Base-by-base conservation (phyloP, 2,113 vertebrate genomes). In the Oncorhynchus clarkii region DNA sequence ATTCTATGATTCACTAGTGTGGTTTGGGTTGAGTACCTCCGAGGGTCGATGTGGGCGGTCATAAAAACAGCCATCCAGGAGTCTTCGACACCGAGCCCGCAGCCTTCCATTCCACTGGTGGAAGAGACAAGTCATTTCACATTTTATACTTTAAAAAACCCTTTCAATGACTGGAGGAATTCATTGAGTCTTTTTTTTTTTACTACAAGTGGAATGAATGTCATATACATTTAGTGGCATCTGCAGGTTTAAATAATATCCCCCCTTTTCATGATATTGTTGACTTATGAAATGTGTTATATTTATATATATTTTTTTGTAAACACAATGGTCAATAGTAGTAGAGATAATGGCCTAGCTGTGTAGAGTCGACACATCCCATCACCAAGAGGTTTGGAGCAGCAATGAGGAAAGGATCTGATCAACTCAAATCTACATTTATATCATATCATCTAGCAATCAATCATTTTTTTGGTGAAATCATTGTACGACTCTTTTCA, bases 21-120 rank as follows among this genome's bases (percentile, higher is more conserved):
- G 62, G 75, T 68, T 54, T 45, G 24, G 13, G n/a, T 75, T 75
- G 59, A 73, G 73, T 73, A 74, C 72, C 77, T 88, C 73, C 71
- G 70, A 1, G 29, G 71, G 76, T 71, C 75, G 72, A 78, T 67
- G 67, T 31, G 77, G 24, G 34, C n/a, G n/a, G 66, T 72, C 72
- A 60, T 67, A 73, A 68, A 77, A 89, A 73, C 54, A 77, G 75
- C 65, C 81, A 69, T 82, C 81, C 80, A 85, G 65, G 71, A 71
- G 74, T 83, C 82, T 83, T 65, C 77, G 66, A 83, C 49, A 78
- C 13, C 0, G 1, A 34, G 29, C 24, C 13, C 2, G 13, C 12
- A 81, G 78, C 71, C 76, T 72, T 76, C 73, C 77, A 74, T 78
- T 81, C 76, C 81, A 67, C 78, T 64, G 80, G 74, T 78, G 83